These are phyloP conservation scores for Miniopterus natalensis DNA, from an alignment of 2,113 vertebrate species.

Conservation along the genomic window DNA sequence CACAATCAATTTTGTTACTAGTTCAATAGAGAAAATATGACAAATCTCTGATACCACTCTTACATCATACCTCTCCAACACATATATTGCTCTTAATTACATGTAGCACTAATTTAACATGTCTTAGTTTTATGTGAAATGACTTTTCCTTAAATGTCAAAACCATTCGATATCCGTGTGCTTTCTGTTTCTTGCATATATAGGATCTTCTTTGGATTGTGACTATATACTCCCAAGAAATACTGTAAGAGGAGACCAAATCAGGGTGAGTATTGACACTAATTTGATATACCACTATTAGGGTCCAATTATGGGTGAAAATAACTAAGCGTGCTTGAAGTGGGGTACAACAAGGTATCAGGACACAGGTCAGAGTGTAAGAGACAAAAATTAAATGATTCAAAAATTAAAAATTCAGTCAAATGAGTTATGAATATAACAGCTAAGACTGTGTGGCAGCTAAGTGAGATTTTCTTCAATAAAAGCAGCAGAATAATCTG, in stretches of 20 bases:
- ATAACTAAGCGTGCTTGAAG: neutral
- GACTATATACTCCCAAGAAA: neutral
- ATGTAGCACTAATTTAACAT: neutral
- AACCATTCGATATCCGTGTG: neutral
- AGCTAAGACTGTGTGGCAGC: neutral
- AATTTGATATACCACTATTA: neutral
- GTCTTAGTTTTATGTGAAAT: neutral
- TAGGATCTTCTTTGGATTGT: neutral
- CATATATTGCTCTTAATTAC: neutral
- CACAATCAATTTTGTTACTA: neutral
- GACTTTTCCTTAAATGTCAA: neutral
- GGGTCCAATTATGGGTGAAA: neutral
- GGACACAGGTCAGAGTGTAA: neutral
- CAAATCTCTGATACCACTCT: neutral
- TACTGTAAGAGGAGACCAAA: neutral
- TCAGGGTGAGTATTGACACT: neutral
- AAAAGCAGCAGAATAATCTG: neutral
- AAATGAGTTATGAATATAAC: neutral
- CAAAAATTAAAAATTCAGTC: neutral
- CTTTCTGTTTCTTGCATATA: constrained; percentile 2
- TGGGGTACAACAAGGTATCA: neutral
- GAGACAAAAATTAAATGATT: neutral
- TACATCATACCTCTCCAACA: neutral
- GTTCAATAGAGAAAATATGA: neutral
- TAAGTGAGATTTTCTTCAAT: neutral